Conservation (phyloP, 2,113 vertebrate genomes). For the Eptatretus burgeri region DNA sequence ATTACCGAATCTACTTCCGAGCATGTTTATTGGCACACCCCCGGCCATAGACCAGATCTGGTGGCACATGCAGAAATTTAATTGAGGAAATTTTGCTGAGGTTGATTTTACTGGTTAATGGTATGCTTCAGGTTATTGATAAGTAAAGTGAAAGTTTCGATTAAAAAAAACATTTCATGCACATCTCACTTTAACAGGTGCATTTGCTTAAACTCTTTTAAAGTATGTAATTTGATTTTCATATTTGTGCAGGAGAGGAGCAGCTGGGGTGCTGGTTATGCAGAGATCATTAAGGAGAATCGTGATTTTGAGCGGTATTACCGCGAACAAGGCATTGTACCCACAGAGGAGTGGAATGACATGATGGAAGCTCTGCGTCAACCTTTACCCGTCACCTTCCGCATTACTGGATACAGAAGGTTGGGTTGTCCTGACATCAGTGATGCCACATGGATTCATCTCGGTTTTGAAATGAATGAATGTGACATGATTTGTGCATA, state of each 20-base stretch:
- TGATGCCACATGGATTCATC: neutral
- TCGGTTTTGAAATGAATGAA: neutral
- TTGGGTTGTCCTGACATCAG: constrained; percentile 11
- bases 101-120: too few relatives aligned
- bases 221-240: too few relatives aligned
- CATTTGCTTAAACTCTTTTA: too few relatives aligned
- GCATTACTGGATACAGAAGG: constrained; percentile 92
- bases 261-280: constrained; percentile 47
- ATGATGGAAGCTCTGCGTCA: constrained; percentile 66
- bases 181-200: too few relatives aligned
- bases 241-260: neutral
- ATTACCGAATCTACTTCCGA: too few relatives aligned
- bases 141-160: too few relatives aligned
- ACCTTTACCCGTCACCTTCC: constrained; percentile 63
- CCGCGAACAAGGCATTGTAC: constrained; percentile 41
- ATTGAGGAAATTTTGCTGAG: too few relatives aligned
- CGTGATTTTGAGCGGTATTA: constrained; percentile 73
- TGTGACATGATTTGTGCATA: neutral
- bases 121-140: too few relatives aligned
- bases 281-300: constrained; percentile 83
- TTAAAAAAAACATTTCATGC: too few relatives aligned
- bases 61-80: too few relatives aligned
- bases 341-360: constrained; percentile 45
- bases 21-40: too few relatives aligned
- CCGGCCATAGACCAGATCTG: too few relatives aligned